These are phyloP conservation scores for cattle (Bos taurus) DNA, from an alignment of 2,113 vertebrate species.

Conservation along the genomic window DNA sequence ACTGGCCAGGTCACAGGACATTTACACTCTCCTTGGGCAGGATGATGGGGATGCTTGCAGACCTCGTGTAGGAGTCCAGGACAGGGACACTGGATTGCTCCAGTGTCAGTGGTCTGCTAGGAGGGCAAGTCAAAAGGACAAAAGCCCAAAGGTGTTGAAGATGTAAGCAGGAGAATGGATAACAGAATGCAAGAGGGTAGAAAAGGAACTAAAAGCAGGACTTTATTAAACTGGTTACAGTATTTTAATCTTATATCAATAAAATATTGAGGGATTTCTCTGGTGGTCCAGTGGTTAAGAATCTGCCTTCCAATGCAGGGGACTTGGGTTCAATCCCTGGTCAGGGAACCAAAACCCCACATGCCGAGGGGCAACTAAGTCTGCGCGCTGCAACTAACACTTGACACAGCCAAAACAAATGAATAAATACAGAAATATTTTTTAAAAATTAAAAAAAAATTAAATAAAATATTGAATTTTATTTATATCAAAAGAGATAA, in stretches of 20 bases:
- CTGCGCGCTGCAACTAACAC: neutral
- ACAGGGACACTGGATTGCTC: neutral
- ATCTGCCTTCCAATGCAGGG: neutral
- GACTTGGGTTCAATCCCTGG: neutral
- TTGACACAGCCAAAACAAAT: neutral
- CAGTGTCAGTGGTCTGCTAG: neutral
- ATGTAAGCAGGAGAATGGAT: neutral
- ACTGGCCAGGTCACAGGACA: neutral
- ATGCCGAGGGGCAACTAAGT: neutral
- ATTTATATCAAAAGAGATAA: neutral
- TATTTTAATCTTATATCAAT: neutral
- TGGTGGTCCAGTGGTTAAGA: neutral
- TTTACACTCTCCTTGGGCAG: neutral
- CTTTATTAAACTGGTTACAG: neutral
- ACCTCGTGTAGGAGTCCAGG: neutral
- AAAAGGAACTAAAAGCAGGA: neutral
- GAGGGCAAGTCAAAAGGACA: neutral
- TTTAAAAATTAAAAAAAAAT: neutral
- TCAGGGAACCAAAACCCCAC: neutral
- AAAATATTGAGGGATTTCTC: neutral
- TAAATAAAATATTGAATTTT: neutral
- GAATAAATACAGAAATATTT: neutral
- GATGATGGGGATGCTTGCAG: neutral
- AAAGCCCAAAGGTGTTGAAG: neutral
- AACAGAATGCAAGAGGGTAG: neutral